These are phyloP conservation scores for Aeoliscus strigatus DNA, from an alignment of 2,797 vertebrate species.

Conservation along the genomic window DNA sequence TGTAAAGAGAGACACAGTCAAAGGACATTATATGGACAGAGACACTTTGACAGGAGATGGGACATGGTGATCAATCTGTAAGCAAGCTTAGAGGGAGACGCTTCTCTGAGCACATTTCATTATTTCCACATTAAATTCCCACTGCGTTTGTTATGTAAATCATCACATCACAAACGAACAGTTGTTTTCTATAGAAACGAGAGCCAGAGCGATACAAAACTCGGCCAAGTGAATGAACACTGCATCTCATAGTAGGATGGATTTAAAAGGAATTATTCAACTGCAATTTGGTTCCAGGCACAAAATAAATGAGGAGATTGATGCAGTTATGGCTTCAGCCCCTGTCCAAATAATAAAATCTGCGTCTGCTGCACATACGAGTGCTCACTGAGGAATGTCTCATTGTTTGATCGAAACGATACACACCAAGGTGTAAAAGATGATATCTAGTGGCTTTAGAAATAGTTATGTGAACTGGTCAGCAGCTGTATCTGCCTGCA, in stretches of 20 bases:
- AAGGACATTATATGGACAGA: slow-evolving; percentile 27
- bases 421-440: slow-evolving; percentile 1
- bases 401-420: not conserved
- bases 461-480: not conserved
- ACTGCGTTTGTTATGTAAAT: slow-evolving; percentile 25
- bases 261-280: not conserved
- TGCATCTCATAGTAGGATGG: not conserved
- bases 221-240: slow-evolving; percentile 23
- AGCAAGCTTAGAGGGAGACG: slow-evolving; percentile 17
- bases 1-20: slow-evolving; percentile 28
- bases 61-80: slow-evolving; percentile 31
- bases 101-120: slow-evolving; percentile 41
- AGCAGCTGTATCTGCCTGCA: slow-evolving; percentile 3
- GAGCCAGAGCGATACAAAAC: slow-evolving; percentile 20
- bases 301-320: slow-evolving; percentile 9
- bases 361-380: not conserved
- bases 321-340: not conserved
- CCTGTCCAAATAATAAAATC: not conserved
- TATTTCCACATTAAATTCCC: slow-evolving; percentile 35
- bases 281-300: not conserved
- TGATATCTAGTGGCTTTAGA: not conserved
- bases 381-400: not conserved
- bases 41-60: slow-evolving; percentile 14
- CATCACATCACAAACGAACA: slow-evolving; percentile 31
- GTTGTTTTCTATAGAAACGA: slow-evolving; percentile 24